phyloP scores from a whole-genome alignment of 2,888 invertebrate genomes.

The Phaonia tiefii region DNA sequence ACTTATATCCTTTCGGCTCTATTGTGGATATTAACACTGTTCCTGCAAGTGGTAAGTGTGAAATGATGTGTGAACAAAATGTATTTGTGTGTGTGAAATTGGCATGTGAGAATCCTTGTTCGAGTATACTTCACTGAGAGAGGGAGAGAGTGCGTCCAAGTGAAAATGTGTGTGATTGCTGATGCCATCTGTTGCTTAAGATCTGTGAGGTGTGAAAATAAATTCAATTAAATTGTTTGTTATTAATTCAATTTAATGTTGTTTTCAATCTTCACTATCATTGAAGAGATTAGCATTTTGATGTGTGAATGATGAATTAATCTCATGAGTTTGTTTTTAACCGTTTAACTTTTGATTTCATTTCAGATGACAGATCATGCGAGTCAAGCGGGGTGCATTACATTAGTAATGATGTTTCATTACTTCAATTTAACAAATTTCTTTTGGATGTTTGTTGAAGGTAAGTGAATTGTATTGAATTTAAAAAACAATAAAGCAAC shows the following conservation, averaged over 20 bases:
- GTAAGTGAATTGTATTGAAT: conserved; percentile 80
- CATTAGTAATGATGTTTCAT: conserved; percentile 90
- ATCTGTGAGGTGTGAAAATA: conserved; percentile 10
- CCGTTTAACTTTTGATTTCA: conserved; percentile 67
- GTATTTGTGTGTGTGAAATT: not conserved
- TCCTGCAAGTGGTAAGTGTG: conserved; percentile 84
- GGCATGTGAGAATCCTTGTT: not conserved
- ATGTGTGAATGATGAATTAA: not conserved
- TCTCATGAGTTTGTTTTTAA: not conserved
- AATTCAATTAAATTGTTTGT: conserved; percentile 29
- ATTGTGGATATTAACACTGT: conserved; percentile 92
- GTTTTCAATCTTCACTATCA: not conserved
- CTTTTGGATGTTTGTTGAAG: conserved; percentile 99
- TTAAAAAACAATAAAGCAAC: no score
- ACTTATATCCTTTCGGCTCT: conserved; percentile 94
- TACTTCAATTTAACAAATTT: conserved; percentile 96
- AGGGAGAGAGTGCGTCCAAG: no score
- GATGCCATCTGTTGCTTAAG: not conserved
- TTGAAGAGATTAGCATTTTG: conserved; percentile 8
- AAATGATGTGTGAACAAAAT: not conserved
- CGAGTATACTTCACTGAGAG: no score
- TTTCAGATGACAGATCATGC: conserved; percentile 83
- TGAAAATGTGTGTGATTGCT: not conserved
- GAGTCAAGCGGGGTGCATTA: conserved; percentile 82
- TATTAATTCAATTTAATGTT: conserved; percentile 15